Evolutionary conservation across 2,113 vertebrate species (phyloP), one percentile per base, ranked within the genome.

Genomic region (Cygnus buccinator): DNA sequence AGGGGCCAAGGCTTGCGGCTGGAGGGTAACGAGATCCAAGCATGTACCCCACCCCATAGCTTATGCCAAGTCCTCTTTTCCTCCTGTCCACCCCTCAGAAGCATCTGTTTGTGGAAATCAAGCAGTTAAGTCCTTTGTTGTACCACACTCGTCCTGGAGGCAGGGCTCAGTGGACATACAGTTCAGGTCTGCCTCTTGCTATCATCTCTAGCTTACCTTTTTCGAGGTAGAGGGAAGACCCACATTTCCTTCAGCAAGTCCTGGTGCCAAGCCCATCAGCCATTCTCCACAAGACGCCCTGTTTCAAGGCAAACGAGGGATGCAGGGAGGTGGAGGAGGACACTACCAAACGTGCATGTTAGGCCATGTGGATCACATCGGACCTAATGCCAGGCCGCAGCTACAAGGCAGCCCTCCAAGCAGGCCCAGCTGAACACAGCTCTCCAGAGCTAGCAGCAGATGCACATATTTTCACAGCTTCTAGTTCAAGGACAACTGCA

Each of bases 301-400:
- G 31, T 22, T 70, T 37, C 68, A 68, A 74, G 29, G 82, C 54
- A 77, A 5, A 1, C 1, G 1, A 39, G 6, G 37, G 54, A 11
- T 25, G 28, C 37, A 33, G 54, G 58, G 33, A 74, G 46, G 29
- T 12, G 19, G 46, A 46, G 72, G 13, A 84, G 54, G 8, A 2
- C 0, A 2, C 39, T 16, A 55, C 59, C 16, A 31, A 2, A 0
- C 0, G 21, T 3, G 13, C 21, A 18, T 8, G 25, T 7, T 16
- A 78, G 81, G 48, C 59, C 68, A 44, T 7, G 2, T 18, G 55
- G 55, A 52, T 7, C 78, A 19, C 1, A 1, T 3, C 14, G 16
- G 25, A 35, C 48, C 65, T 44, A 57, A 13, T 4, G 14, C 41
- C n/a, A 21, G 84, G 26, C 33, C 14, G 35, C 77, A 46, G 77